Base-by-base conservation (phyloP, 92 coral and sea anemone genomes). In the Epizoanthus ramosus region DNA sequence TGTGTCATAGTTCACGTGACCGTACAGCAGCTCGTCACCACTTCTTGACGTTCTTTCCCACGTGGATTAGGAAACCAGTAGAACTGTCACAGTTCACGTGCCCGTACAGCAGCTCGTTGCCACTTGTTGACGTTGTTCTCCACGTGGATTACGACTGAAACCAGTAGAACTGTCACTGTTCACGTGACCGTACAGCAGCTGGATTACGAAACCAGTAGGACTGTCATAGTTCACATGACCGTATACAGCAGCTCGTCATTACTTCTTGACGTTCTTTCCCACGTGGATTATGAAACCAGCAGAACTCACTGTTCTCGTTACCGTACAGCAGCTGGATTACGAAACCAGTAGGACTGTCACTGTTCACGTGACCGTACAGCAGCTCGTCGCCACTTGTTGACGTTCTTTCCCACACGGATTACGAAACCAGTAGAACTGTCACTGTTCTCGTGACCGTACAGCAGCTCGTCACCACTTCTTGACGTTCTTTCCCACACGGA, bases 281-380 rank as follows among this genome's bases (percentile, higher is more conserved):
- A 63, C 90, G 25, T 97, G 99, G 99, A 57, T 84, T 53, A 80
- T 68, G 39, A 93, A 94, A 80, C 98, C 99, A 21, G 22, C 33
- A 41, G 1, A 3, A 41, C 45, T 41, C 45, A 41, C 45, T 4
- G 45, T 41, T 41, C 45, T 4, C 45, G 45, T 41, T 5, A 41
- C 33, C 90, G 59, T 45, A 45, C 63, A n/a, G 57, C 8, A 12
- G 6, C 6, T 41, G 45, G 45, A 41, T 41, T 41, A 41, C 47
- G 47, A 63, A 19, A 23, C 15, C 33, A 21, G 22, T 21, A 41
- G 0, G 3, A 41, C 45, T 41, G 45, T 28, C 45, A 41, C 45
- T 4, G 4, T 41, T 41, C 45, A 41, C 45, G 45, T 41, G 45
- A 41, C 18, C 10, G n/a, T 64, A 80, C 79, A 45, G 39, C 63